Evolutionary conservation across 2,888 invertebrate genomes (phyloP).

Genomic region (Andrena hattorfiana): DNA sequence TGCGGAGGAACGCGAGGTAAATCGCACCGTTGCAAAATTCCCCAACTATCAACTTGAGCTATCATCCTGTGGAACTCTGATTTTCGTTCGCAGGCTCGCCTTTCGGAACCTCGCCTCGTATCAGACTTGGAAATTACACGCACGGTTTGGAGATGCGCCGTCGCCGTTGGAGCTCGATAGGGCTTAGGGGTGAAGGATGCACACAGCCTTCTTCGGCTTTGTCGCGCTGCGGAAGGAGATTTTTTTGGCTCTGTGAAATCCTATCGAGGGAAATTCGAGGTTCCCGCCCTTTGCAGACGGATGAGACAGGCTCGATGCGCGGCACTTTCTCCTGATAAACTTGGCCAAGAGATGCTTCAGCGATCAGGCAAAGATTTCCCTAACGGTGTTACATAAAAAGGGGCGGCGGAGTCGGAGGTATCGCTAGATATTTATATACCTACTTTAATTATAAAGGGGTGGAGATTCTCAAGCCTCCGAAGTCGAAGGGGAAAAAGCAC

Average conservation of each 20-base stretch:
- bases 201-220: conserved; percentile 2
- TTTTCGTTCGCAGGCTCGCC: not conserved
- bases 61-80: not conserved
- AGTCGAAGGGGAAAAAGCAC: not conserved
- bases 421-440: too few relatives aligned
- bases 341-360: not conserved
- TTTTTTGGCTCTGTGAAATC: not conserved
- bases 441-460: too few relatives aligned
- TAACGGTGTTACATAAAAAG: too few relatives aligned
- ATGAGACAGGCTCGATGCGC: not conserved
- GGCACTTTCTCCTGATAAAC: not conserved
- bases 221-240: not conserved
- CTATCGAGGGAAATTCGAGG: not conserved
- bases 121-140: not conserved
- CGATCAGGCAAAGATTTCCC: too few relatives aligned
- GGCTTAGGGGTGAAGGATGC: conserved; percentile 26
- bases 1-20: not conserved
- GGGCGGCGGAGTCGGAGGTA: too few relatives aligned
- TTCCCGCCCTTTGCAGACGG: not conserved
- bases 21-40: not conserved
- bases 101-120: too few relatives aligned
- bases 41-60: too few relatives aligned
- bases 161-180: not conserved
- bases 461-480: not conserved
- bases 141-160: not conserved